Evolutionary conservation across 2,113 vertebrate genomes (phyloP), one percentile per base, ranked within the genome.

Genomic region (Xyrauchen texanus): DNA sequence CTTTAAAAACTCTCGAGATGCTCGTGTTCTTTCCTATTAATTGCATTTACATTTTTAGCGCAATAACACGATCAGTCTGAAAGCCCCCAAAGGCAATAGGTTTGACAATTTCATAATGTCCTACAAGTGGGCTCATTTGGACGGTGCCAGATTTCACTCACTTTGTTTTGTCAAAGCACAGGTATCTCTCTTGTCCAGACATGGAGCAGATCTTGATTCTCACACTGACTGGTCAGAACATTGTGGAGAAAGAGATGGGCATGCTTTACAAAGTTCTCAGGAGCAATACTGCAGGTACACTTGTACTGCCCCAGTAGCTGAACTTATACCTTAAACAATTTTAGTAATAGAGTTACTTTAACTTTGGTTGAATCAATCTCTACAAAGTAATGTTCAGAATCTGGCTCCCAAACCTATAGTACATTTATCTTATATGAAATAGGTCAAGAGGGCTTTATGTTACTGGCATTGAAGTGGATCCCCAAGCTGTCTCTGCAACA

Each of bases 401-500:
- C 44, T 66, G 64, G 11, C 52, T 9, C 52, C 44, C 8, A 42
- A 61, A 45, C 76, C 45, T 51, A n/a, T n/a, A n/a, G n/a, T n/a
- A 9, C 5, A 2, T 63, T 80, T 66, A 62, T 71, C 51, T 85
- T 86, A 77, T 53, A 47, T 46, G 21, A 34, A 34, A 34, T 34
- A 11, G 68, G 0, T 0, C 49, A 71, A 15, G 57, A 9, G 3
- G 80, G 83, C 51, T 92, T 93, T 12, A 78, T 91, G 82, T 88
- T 93, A 1, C 84, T 93, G 0, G 85, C 88, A 9, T 83, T 94
- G 68, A 94, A 93, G 83, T 93, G 89, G 91, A 77, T 93, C 81
- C 91, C 90, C 5, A 49, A 2, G 1, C 87, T 93, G 15, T 91
- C 86, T 51, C n/a, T 21, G 74, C 0, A n/a, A 0, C 92, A 94